A percentile compares a stretch with the other conserved stretches of the same genome.
Evolutionary conservation across 2,888 invertebrate species (phyloP).

Genomic region (Mythimna lalbum): DNA sequence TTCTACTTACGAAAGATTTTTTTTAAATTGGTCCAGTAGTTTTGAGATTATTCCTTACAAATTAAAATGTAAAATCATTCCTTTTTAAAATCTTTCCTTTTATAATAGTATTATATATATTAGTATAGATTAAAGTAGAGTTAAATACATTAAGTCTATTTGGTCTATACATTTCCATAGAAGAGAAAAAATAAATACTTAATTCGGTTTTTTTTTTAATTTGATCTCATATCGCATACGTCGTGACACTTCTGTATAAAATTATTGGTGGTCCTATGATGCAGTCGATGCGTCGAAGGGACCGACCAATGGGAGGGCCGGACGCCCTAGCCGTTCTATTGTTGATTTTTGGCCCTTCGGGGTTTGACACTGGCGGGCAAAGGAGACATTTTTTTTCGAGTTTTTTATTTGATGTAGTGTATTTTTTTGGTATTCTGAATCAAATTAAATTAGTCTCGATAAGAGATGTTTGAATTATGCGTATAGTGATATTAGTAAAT

Average conservation of each 20-base stretch:
- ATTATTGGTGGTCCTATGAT: constrained; percentile 47
- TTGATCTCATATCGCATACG: background rate
- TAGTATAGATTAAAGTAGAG: too few species aligned
- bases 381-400: constrained; percentile 37
- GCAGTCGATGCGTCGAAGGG: constrained; percentile 57
- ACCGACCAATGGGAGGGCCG: constrained; percentile 52
- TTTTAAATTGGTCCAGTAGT: too few species aligned
- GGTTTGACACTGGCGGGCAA: constrained; percentile 49
- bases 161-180: too few species aligned
- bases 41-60: too few species aligned
- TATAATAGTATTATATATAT: too few species aligned
- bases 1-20: too few species aligned
- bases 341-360: constrained; percentile 64
- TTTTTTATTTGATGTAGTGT: background rate
- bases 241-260: constrained; percentile 34
- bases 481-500: background rate
- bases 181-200: too few species aligned
- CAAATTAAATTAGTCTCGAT: background rate
- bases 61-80: too few species aligned
- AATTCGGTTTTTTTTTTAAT: background rate
- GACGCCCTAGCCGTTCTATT: constrained; percentile 55
- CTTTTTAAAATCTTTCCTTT: too few species aligned
- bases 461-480: background rate
- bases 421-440: background rate
- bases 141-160: too few species aligned